Base-by-base conservation (phyloP, 2,113 vertebrate genomes). In the Heloderma charlesbogerti region DNA sequence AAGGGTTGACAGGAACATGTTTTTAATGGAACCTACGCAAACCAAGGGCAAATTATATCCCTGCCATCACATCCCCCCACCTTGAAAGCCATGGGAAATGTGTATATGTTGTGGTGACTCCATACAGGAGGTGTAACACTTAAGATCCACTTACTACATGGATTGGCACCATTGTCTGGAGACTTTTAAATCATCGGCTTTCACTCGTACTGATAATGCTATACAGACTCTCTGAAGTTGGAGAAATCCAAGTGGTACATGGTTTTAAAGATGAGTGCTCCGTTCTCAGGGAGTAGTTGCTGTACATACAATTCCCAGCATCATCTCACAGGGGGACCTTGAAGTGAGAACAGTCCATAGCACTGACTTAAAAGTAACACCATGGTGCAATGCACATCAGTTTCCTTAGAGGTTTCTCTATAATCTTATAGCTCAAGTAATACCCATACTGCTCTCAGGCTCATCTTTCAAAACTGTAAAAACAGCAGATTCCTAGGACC, bases 161-260 rank as follows among this genome's bases (percentile, higher is more conserved):
- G 60, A 20, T 63, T 63, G 60, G 9, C 16, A 22, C 20, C 60
- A 20, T 63, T 18, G 60, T 63, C 3, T 63, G 60, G 60, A 22
- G 51, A 54, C 51, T 54, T 54, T 54, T 48, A 48, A 48, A 48
- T 48, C 51, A 54, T 54, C 51, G 10, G 51, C 51, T 54, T 54
- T 54, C 51, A 9, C 1, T 54, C 20, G 60, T 22, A 16, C 15
- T 13, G 15, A 16, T 13, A 13, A 9, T 63, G 60, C 60, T 18
- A 20, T 18, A 5, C 18, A 4, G 3, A 63, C 60, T 22, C 60
- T 63, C 3, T 48, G 0, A 0, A 25, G 13, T 40, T 43, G 8
- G 0, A 16, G 37, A 3, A 2, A 8, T n/a, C 16, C 71, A 45
- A 20, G 29, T 37, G 34, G 48, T 13, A 25, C 6, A 6, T 84